Evolutionary conservation across 2,888 invertebrate genomes (phyloP).

Genomic region (Hirudinaria manillensis): DNA sequence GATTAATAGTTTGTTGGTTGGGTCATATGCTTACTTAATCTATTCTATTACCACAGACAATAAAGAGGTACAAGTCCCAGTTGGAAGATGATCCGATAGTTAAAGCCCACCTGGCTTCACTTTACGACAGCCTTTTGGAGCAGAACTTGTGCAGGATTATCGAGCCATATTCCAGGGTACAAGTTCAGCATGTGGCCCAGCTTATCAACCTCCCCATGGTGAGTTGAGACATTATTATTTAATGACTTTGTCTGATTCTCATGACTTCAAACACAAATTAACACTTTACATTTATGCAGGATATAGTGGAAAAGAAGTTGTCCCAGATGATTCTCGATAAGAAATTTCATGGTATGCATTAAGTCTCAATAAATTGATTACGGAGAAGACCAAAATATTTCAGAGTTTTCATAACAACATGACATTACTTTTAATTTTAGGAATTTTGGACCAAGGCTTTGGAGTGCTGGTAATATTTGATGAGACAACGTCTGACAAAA

Average conservation of each 20-base stretch:
- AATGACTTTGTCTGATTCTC: neutral
- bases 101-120: conserved; percentile 85
- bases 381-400: neutral
- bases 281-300: conserved; percentile 28
- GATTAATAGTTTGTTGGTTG: neutral
- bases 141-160: conserved; percentile 97
- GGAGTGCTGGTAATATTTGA: conserved; percentile 96
- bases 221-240: neutral
- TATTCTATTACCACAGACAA: conserved; percentile 58
- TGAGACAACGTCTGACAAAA: conserved; percentile 85
- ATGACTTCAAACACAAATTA: neutral
- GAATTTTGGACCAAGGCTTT: conserved; percentile 95
- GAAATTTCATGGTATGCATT: conserved; percentile 65
- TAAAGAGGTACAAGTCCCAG: conserved; percentile 79
- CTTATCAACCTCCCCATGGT: conserved; percentile 41
- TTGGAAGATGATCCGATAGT: conserved; percentile 93
- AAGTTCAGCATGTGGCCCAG: conserved; percentile 55
- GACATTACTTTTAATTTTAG: conserved; percentile 56
- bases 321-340: conserved; percentile 99
- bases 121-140: conserved; percentile 97
- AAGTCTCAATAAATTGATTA: neutral
- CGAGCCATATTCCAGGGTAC: conserved; percentile 94
- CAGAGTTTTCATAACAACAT: neutral
- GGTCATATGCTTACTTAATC: no score
- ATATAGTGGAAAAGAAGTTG: conserved; percentile 90